phyloP scores from a whole-genome alignment of 2,113 vertebrate species.

The Pelobates fuscus region DNA sequence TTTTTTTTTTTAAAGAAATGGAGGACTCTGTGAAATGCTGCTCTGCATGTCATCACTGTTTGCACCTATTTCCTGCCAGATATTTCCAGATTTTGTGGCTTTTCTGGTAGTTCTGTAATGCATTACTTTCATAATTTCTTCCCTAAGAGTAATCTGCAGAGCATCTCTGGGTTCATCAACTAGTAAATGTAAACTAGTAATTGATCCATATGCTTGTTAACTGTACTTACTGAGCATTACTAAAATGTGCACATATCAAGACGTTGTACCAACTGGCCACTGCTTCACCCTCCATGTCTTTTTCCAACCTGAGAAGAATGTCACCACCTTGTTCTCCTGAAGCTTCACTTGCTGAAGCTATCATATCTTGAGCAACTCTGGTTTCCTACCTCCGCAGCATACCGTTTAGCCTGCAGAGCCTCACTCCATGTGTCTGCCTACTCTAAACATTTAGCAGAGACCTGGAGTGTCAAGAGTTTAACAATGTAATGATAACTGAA shows the following conservation, averaged over 20 bases:
- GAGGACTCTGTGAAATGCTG: constrained; percentile 5
- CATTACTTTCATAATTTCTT: neutral
- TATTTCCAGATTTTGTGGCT: neutral
- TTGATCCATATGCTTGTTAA: neutral
- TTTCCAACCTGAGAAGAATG: neutral
- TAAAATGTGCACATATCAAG: neutral
- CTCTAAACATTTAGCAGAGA: neutral
- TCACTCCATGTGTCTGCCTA: neutral
- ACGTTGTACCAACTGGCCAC: neutral
- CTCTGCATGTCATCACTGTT: constrained; percentile 13
- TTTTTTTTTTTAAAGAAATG: neutral
- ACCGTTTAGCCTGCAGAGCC: constrained; percentile 13
- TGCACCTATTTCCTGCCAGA: constrained; percentile 10
- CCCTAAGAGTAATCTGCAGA: constrained; percentile 6
- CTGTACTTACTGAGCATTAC: constrained; percentile 29
- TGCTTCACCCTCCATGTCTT: neutral
- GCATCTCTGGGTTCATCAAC: neutral
- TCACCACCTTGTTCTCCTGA: neutral
- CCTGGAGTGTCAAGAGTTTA: neutral
- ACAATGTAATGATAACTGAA: neutral
- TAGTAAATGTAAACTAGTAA: neutral
- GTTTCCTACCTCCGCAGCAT: constrained; percentile 2
- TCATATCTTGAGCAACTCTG: neutral
- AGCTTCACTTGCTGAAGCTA: neutral
- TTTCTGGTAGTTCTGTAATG: neutral